These are phyloP conservation scores for Eristalis arbustorum DNA, from an alignment of 2,888 invertebrate species.

Conservation along the genomic window DNA sequence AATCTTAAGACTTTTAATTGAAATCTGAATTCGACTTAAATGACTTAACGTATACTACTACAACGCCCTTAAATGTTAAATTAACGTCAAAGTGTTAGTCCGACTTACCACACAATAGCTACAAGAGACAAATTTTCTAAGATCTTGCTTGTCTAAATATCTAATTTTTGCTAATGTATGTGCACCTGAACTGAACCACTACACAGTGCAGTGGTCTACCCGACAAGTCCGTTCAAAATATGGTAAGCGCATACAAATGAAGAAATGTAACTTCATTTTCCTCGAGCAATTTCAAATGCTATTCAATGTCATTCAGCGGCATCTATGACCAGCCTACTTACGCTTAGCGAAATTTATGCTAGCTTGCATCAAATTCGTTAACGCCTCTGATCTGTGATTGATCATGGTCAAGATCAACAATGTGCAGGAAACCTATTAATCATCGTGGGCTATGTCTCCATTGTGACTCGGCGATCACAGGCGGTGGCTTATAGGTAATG, in stretches of 20 bases:
- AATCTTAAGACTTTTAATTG: too few relatives aligned
- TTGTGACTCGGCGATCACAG: background rate
- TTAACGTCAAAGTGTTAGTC: too few relatives aligned
- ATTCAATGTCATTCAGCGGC: background rate
- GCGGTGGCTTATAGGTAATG: background rate
- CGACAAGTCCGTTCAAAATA: background rate
- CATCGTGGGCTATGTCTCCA: background rate
- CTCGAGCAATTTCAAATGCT: background rate
- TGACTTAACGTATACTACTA: too few relatives aligned
- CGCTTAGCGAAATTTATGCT: background rate
- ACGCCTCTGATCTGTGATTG: background rate
- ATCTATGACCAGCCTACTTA: background rate
- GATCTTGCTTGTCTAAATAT: background rate
- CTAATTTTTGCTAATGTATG: background rate
- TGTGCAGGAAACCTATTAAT: slow-evolving; percentile 18
- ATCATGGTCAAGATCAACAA: background rate
- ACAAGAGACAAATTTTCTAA: too few relatives aligned
- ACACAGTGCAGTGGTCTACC: background rate
- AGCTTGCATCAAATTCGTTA: background rate
- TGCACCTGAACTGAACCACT: background rate
- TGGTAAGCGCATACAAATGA: background rate
- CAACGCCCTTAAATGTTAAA: too few relatives aligned
- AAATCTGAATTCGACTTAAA: too few relatives aligned
- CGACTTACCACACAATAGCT: too few relatives aligned
- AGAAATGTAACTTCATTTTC: too few relatives aligned